phyloP scores from a whole-genome alignment of 2,113 vertebrate species.

The Craseonycteris thonglongyai region DNA sequence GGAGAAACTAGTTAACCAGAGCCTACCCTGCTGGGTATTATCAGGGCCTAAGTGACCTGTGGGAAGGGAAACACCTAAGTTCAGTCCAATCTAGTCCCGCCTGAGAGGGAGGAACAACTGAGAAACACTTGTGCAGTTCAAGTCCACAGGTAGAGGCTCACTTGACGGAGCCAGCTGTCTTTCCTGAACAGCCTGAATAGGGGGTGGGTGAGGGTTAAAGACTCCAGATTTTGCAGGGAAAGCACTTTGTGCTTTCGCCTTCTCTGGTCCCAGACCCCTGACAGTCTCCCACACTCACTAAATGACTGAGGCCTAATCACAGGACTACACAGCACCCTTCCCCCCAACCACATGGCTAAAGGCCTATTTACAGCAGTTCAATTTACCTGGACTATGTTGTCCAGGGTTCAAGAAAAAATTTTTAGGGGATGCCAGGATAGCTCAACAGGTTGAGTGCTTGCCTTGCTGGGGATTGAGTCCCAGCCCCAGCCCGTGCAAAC shows the following conservation, averaged over 20 bases:
- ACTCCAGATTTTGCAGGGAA: too few species aligned
- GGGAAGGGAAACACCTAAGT: not conserved
- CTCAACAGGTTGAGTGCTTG: not conserved
- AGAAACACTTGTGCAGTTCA: not conserved
- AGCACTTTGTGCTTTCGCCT: too few species aligned
- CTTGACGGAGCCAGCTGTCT: too few species aligned
- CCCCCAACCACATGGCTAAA: not conserved
- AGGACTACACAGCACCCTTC: not conserved
- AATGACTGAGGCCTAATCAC: not conserved
- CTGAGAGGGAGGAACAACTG: not conserved
- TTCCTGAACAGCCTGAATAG: too few species aligned
- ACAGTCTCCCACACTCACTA: too few species aligned
- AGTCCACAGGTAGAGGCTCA: not conserved
- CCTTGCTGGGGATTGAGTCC: not conserved
- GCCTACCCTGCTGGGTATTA: not conserved
- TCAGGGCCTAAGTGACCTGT: not conserved
- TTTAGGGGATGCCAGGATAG: too few species aligned
- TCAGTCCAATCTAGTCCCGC: not conserved
- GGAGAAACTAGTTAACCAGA: too few species aligned
- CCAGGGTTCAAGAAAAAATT: not conserved
- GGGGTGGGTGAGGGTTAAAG: too few species aligned
- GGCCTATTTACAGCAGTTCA: not conserved
- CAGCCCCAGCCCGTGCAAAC: too few species aligned
- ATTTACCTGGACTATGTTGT: not conserved
- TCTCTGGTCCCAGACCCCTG: too few species aligned